A percentile compares a stretch with the other conserved stretches of the same genome.
Conservation (phyloP, 2,113 vertebrate species). For the Chloropsis cyanopogon region DNA sequence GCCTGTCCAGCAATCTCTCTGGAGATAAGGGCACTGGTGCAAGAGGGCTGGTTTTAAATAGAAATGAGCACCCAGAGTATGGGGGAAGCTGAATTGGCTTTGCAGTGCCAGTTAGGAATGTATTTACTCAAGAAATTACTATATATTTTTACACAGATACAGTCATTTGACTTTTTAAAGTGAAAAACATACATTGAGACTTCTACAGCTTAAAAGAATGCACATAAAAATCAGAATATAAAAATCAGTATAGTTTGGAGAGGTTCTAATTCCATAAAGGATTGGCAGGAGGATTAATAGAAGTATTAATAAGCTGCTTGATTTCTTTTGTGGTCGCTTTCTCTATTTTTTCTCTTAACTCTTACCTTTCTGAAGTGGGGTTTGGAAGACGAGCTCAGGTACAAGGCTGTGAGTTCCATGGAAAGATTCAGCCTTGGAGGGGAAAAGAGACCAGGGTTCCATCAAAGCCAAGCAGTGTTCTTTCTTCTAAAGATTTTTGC, state of each 20-base stretch:
- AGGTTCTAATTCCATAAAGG: not conserved
- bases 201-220: not conserved
- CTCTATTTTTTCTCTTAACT: not conserved
- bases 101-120: not conserved
- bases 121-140: not conserved
- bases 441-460: not conserved
- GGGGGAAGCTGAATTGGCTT: not conserved
- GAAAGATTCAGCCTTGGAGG: not conserved
- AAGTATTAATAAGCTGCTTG: not conserved
- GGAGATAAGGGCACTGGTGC: slow-evolving; percentile 76
- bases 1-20: slow-evolving; percentile 46
- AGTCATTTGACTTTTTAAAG: not conserved
- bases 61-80: not conserved
- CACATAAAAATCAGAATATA: not conserved
- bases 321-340: not conserved
- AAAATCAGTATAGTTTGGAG: not conserved
- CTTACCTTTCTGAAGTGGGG: not conserved
- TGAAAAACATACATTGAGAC: not conserved
- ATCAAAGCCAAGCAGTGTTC: not conserved
- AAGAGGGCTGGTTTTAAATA: slow-evolving; percentile 72
- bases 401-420: not conserved
- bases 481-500: not conserved
- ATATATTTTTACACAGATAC: accelerated
- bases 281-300: not conserved
- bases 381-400: not conserved